Evolutionary conservation across 2,797 vertebrate genomes (phyloP).

Genomic region (Neoniphon sammara): DNA sequence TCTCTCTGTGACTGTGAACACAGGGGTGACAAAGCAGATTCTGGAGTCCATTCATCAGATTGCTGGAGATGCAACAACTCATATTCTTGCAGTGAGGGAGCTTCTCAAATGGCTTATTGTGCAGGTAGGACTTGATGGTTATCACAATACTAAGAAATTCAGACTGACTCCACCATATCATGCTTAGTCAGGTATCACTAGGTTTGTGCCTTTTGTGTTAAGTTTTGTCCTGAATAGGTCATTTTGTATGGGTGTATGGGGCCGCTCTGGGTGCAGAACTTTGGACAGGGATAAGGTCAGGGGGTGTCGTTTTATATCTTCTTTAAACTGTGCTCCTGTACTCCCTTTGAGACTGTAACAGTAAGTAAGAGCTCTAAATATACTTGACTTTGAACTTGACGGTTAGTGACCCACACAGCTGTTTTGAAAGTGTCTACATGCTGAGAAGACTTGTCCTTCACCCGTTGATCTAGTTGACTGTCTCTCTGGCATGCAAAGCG

Average conservation of each 20-base stretch:
- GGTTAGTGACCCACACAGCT: background rate
- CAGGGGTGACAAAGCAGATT: constrained; percentile 41
- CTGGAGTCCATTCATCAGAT: constrained; percentile 48
- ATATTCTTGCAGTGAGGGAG: constrained; percentile 38
- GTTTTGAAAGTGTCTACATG: background rate
- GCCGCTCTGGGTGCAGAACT: background rate
- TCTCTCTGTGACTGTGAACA: constrained; percentile 44
- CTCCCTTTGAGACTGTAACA: no score
- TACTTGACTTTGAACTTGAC: no score
- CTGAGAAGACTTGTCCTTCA: constrained; percentile 58
- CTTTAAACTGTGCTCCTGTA: no score
- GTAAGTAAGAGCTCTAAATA: no score
- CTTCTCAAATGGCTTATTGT: constrained; percentile 52
- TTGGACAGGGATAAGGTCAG: background rate
- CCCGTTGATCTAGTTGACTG: constrained; percentile 33
- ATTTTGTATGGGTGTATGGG: background rate
- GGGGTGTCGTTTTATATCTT: no score
- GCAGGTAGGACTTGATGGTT: constrained; percentile 60
- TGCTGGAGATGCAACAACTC: constrained; percentile 28
- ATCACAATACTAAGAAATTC: background rate
- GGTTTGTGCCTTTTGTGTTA: background rate
- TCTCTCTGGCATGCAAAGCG: constrained; percentile 32
- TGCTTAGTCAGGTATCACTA: no score
- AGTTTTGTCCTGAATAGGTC: background rate
- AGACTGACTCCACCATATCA: no score